Base-by-base conservation (phyloP, 2,797 vertebrate genomes). In the Danio tinwini region DNA sequence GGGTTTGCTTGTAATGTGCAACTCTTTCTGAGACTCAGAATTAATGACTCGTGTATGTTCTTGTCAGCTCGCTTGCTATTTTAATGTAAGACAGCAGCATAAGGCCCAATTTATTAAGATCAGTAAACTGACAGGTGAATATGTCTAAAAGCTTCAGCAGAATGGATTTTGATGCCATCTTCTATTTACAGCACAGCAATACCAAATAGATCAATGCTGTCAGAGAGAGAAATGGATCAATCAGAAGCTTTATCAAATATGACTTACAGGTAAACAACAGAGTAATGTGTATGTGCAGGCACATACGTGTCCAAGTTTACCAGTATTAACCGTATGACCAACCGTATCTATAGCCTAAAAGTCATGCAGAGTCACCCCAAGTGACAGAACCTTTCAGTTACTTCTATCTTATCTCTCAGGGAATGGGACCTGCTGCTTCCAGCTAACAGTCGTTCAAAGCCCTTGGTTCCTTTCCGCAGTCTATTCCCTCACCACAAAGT, bases 41-140 rank as follows among this genome's bases (percentile, higher is more conserved):
- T 42, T 16, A 50, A 78, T 61, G 13, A 52, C 17, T 52, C 17
- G 6, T 8, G 61, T 37, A 9, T 74, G 45, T 50, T 49, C 56
- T 47, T 44, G 56, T 71, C 56, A 78, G 56, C 76, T 62, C 82
- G 55, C 55, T 19, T 55, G 11, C 37, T 40, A 52, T 71, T 78
- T 16, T 62, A 52, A 52, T 70, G 47, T 8, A 9, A 63, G 55
- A 71, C 39, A 78, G 6, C 13, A 53, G 13, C 47, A 21, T 70
- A 70, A 42, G 47, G 63, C 19, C 52, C n/a, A 50, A 62, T 85
- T 76, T 81, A 81, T 83, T 78, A 78, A 53, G 53, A 59, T 83
- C 80, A 81, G 72, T 70, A 61, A 65, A 62, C 63, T 81, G 84
- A 83, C 84, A 83, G 76, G 73, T 82, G 72, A 80, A 79, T 75